Evolutionary conservation across 2,888 invertebrate species (phyloP), one percentile per base, ranked within the genome.

Genomic region (Saturnia japonica): DNA sequence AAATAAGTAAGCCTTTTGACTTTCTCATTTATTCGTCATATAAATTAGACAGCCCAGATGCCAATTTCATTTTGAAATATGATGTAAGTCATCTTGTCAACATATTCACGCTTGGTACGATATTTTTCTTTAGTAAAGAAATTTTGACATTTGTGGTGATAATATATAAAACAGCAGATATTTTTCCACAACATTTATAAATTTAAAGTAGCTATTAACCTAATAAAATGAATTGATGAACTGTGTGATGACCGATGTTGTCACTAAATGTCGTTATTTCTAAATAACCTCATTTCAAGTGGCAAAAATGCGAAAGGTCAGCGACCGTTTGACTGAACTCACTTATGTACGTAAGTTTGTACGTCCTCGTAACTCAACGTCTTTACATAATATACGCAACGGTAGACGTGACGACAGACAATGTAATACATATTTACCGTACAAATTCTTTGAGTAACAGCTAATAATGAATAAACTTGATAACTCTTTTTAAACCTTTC

Each of bases 231-330:
- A 12, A 57, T 11, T 25, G 25, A 25, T 8, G n/a, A 19, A 47
- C 14, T 14, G 12, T 45, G 45, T 14, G 14, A 0, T 51, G 7
- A 51, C 22, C 57, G 25, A 57, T 57, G 25, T 57, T 57, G 57
- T 57, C 25, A 57, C 51, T 25, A 54, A 70, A 70, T 60, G 45
- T 69, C 69, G 68, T 66, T 34, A 67, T 71, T 72, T 76, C 71
- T 81, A 83, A 83, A 81, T 66, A 73, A 71, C 72, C 45, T 73
- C 68, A 60, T 74, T 72, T 67, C 67, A 68, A 77, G 77, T 80
- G 77, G 78, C 82, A 78, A 86, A 87, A 88, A 82, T 82, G 82
- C 79, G 74, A 85, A 76, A 83, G 89, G 85, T 90, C 86, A 72
- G 73, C 82, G 88, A 89, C 88, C 90, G 82, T 73, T 75, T 76